These are phyloP conservation scores for silkworm (Bombyx mori) DNA, from an alignment of 1,140 invertebrate species.

Conservation along the genomic window ASM3026992v2 NC_085131.1:6260501-6261000, in stretches of 20 bases:
- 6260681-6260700: constrained; percentile 43
- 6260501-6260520: constrained; percentile 64
- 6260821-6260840: too few relatives aligned
- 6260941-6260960: too few relatives aligned
- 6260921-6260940: too few relatives aligned
- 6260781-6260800: too few relatives aligned
- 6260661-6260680: constrained; percentile 68
- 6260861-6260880: too few relatives aligned
- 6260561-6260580: constrained; percentile 66
- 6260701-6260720: constrained; percentile 48
- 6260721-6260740: constrained; percentile 49
- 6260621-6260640: constrained; percentile 60
- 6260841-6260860: too few relatives aligned
- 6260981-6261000: not conserved
- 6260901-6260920: too few relatives aligned
- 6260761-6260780: constrained; percentile 27
- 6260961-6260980: too few relatives aligned
- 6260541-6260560: constrained; percentile 67
- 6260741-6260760: constrained; percentile 51
- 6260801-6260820: too few relatives aligned
- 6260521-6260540: constrained; percentile 54
- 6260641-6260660: constrained; percentile 68
- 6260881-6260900: too few relatives aligned
- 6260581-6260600: constrained; percentile 30
- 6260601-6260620: constrained; percentile 40